Percentiles rank a stretch among this genome's conserved stretches.
Evolutionary conservation across 2,113 vertebrate genomes (phyloP).

Genomic region (Tachysurus vachellii): DNA sequence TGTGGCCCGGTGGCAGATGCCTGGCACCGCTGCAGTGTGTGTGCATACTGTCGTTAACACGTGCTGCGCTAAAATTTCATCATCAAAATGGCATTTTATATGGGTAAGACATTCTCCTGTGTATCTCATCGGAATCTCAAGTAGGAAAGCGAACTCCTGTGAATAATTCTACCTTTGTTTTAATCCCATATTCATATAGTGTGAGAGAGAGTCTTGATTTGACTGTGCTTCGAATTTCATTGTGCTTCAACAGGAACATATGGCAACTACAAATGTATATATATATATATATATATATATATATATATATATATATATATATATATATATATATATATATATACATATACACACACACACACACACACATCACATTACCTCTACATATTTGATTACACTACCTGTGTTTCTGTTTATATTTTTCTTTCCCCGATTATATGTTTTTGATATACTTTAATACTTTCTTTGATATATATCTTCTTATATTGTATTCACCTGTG

Average conservation of each 20-base stretch:
- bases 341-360: too few relatives aligned
- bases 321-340: too few relatives aligned
- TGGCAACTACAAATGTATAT: too few relatives aligned
- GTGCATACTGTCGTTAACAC: constrained; percentile 39
- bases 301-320: too few relatives aligned
- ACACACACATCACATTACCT: too few relatives aligned
- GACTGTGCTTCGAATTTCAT: neutral
- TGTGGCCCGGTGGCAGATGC: constrained; percentile 48
- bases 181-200: neutral
- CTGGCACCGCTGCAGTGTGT: constrained; percentile 40
- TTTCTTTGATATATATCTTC: too few relatives aligned
- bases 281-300: too few relatives aligned
- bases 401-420: neutral
- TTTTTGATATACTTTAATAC: neutral
- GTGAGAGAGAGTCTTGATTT: neutral
- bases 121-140: constrained; percentile 40
- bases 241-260: neutral
- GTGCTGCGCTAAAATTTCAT: constrained; percentile 50
- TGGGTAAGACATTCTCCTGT: constrained; percentile 33
- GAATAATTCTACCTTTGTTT: constrained; percentile 19
- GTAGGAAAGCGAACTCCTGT: constrained; percentile 26
- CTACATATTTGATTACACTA: too few relatives aligned
- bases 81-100: constrained; percentile 45
- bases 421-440: accelerated
- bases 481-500: too few relatives aligned